phyloP scores from a whole-genome alignment of 2,113 vertebrate species.

The Melanerpes formicivorus region DNA sequence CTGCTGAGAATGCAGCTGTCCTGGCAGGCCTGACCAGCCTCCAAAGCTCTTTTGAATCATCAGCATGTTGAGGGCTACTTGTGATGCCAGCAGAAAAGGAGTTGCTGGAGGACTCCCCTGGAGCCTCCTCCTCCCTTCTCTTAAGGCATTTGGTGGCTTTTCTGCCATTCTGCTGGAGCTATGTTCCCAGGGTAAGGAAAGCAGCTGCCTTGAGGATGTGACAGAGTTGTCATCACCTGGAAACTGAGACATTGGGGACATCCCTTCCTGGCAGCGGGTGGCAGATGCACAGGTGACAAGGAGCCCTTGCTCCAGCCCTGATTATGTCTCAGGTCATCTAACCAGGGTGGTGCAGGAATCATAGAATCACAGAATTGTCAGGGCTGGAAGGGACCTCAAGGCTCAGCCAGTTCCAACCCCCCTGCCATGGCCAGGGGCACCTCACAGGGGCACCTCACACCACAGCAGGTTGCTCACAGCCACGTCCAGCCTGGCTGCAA shows the following conservation, averaged over 20 bases:
- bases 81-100: neutral
- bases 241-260: neutral
- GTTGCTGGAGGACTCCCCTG: neutral
- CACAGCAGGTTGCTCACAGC: too few relatives aligned
- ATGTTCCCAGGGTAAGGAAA: neutral
- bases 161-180: neutral
- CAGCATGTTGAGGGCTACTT: rapidly evolving
- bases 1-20: neutral
- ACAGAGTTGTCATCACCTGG: neutral
- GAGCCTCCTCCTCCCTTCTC: neutral
- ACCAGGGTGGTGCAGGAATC: too few relatives aligned
- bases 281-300: neutral
- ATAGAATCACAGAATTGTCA: too few relatives aligned
- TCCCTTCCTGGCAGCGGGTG: neutral
- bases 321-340: rapidly evolving
- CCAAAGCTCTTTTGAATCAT: neutral
- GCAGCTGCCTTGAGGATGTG: neutral
- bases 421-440: too few relatives aligned
- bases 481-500: too few relatives aligned
- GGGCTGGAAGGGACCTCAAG: too few relatives aligned
- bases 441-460: too few relatives aligned
- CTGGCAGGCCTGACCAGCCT: neutral
- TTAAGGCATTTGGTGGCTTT: neutral
- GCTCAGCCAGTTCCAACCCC: too few relatives aligned
- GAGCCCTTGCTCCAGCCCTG: neutral